A percentile compares a stretch with the other conserved stretches of the same genome.
Conservation (phyloP, 2,888 invertebrate species). For the Perizoma affinitatum region DNA sequence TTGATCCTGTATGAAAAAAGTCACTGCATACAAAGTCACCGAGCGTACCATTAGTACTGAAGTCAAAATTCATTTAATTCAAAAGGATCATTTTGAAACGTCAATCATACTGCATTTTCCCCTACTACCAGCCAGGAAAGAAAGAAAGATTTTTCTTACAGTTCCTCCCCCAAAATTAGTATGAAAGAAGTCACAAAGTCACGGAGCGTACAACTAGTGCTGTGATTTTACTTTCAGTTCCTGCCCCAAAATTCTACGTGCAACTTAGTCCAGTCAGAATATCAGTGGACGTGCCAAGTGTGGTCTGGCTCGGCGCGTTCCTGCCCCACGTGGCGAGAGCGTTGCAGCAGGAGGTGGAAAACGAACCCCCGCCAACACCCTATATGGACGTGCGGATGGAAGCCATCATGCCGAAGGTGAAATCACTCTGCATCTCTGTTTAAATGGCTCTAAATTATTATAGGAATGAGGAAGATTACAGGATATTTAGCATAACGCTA, state of each 20-base stretch:
- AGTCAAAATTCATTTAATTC: too few species aligned
- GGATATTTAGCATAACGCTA: too few species aligned
- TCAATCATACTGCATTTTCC: too few species aligned
- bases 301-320: conserved; percentile 97
- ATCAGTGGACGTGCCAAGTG: conserved; percentile 93
- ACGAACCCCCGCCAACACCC: conserved; percentile 53
- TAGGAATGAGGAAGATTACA: too few species aligned
- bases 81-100: too few species aligned
- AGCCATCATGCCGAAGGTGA: conserved; percentile 96
- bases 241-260: conserved; percentile 95
- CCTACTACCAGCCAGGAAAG: too few species aligned
- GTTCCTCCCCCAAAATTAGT: conserved; percentile 95
- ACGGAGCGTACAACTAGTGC: too few species aligned
- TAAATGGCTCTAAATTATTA: too few species aligned
- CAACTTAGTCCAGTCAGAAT: conserved; percentile 96
- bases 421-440: background rate
- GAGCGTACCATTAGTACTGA: too few species aligned
- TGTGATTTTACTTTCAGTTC: conserved; percentile 86
- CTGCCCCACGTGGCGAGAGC: conserved; percentile 93
- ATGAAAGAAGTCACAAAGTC: too few species aligned
- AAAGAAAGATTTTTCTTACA: conserved; percentile 80
- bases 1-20: too few species aligned
- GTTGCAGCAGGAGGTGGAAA: conserved; percentile 56
- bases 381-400: conserved; percentile 95
- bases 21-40: too few species aligned